Conservation (phyloP, 1,140 invertebrate species). For the Ptiloglossa arizonensis region DNA sequence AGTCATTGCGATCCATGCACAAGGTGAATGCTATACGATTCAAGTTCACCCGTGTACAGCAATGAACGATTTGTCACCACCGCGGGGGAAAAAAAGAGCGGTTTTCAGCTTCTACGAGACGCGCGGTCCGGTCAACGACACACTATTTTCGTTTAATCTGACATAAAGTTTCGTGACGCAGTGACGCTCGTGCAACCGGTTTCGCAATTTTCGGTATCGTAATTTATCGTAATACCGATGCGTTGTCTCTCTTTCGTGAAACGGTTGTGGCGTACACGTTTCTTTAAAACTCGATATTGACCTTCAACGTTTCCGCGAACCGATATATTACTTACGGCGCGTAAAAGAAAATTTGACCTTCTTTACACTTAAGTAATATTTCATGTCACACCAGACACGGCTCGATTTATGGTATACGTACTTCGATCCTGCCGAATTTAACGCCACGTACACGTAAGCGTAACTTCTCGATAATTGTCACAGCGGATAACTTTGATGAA, state of each 20-base stretch:
- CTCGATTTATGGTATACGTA: neutral
- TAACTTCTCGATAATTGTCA: neutral
- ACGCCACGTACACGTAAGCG: slow-evolving; percentile 1
- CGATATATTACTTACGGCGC: neutral
- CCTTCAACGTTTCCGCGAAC: neutral
- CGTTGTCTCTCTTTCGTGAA: neutral
- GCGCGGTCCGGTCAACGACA: neutral
- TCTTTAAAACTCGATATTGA: neutral
- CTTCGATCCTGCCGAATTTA: slow-evolving; percentile 23
- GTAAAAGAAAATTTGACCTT: slow-evolving; percentile 54
- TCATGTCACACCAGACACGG: slow-evolving; percentile 18
- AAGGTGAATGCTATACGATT: slow-evolving; percentile 56
- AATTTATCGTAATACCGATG: neutral
- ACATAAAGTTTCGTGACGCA: no score
- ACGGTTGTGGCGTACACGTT: neutral
- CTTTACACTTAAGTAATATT: slow-evolving; percentile 61
- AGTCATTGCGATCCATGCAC: slow-evolving; percentile 9
- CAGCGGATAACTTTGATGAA: slow-evolving; percentile 8
- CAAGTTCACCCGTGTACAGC: slow-evolving; percentile 34
- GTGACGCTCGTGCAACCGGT: no score
- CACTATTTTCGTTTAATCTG: neutral
- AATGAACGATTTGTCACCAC: neutral
- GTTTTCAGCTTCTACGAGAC: neutral
- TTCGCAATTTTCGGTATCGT: no score
- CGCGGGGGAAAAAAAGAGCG: neutral